Conservation (phyloP, 1,140 invertebrate species). For the Fopius arisanus region DNA sequence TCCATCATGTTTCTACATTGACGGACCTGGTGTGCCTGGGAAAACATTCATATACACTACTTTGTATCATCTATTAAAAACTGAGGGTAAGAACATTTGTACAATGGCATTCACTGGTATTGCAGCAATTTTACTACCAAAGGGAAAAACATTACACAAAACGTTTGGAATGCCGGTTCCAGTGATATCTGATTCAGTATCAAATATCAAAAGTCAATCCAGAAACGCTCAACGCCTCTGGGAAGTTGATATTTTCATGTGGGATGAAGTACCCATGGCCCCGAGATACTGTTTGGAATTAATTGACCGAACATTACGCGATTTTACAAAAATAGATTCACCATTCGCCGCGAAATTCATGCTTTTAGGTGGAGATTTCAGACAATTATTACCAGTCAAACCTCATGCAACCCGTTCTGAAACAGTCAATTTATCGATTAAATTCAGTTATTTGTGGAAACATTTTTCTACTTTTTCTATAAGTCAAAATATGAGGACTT, state of each 20-base stretch:
- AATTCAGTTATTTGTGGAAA: conserved; percentile 29
- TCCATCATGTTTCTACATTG: conserved; percentile 26
- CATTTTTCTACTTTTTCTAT: conserved; percentile 28
- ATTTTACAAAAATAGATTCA: too few relatives aligned
- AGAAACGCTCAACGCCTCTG: conserved; percentile 12
- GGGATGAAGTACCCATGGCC: conserved; percentile 49
- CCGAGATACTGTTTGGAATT: conserved; percentile 34
- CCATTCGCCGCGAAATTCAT: too few relatives aligned
- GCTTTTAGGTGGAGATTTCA: background rate
- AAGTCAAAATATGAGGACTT: conserved; percentile 28
- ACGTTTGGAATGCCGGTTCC: conserved; percentile 36
- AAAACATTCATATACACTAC: conserved; percentile 35
- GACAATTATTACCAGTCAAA: conserved; percentile 30
- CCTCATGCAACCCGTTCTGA: conserved; percentile 33
- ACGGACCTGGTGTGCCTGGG: conserved; percentile 32
- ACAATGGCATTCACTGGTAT: conserved; percentile 39
- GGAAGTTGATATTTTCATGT: conserved; percentile 16
- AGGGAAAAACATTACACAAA: conserved; percentile 36
- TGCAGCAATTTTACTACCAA: conserved; percentile 38
- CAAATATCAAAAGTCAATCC: conserved; percentile 47
- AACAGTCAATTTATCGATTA: conserved; percentile 32
- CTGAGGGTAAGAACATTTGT: conserved; percentile 25
- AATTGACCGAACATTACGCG: conserved; percentile 28
- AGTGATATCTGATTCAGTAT: conserved; percentile 27
- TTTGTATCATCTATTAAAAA: conserved; percentile 24